Base-by-base conservation (phyloP, 1,140 invertebrate genomes). In the Drosophila ficusphila region DNA sequence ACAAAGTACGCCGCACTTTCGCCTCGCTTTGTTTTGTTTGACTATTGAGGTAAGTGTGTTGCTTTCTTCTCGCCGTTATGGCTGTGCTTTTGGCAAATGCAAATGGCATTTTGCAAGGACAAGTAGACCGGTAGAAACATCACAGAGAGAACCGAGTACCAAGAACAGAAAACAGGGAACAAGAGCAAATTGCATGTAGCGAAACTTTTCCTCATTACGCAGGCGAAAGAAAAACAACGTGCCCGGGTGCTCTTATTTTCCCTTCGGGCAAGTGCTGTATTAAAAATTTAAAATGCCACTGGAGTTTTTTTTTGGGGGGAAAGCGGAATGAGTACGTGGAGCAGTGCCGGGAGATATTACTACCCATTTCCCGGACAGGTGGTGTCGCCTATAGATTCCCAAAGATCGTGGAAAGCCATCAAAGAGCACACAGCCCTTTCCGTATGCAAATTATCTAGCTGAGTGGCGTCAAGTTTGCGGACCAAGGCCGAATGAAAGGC, bases 21-120 rank as follows among this genome's bases (percentile, higher is more conserved):
- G 72, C 68, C 74, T 70, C 58, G 72, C 68, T 60, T 82, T 79
- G 81, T 86, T 77, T 74, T 54, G 67, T 69, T 74, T 74, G 76
- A 74, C 82, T 76, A 88, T 85, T 86, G 81, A 81, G 81, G 81
- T 85, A 73, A 85, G 81, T 85, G 77, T 71, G 75, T 69, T 57
- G 79, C 78, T 77, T 74, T 79, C 54, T 82, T 69, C 79, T 72
- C 57, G 54, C 65, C 58, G 41, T 65, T 53, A 33, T 41, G 18
- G 39, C 27, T 71, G 79, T 79, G 76, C 73, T 88, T 86, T 88
- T 81, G 56, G 25, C 68, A 67, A 88, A 88, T 88, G 82, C 82
- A 86, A 88, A 86, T 86, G 82, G 62, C 42, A 70, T 86, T 74
- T 62, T 34, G 48, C 82, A 86, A 86, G 81, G 81, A 86, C 82